A percentile compares a stretch with the other conserved stretches of the same genome.
Evolutionary conservation across 2,797 vertebrate genomes (phyloP).

Genomic region (Ctenopoma kingsleyae): DNA sequence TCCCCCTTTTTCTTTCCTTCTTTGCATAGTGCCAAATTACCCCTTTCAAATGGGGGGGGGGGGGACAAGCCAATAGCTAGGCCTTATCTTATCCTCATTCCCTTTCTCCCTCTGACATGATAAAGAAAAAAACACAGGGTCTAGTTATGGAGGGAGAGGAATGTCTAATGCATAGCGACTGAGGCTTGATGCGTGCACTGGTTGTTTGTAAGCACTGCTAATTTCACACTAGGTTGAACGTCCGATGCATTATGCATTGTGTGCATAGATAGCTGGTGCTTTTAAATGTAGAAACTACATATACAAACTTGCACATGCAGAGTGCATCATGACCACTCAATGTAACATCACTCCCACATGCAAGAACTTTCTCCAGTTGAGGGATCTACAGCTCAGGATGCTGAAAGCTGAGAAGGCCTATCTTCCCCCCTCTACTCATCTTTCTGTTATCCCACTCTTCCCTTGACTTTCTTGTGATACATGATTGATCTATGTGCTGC

Average conservation of each 20-base stretch:
- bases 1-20: conserved; percentile 37
- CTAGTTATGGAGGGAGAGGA: conserved; percentile 33
- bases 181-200: conserved; percentile 45
- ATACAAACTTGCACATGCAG: conserved; percentile 31
- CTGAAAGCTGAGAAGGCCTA: conserved; percentile 45
- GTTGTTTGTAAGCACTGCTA: conserved; percentile 74
- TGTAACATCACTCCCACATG: conserved; percentile 47
- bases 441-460: conserved; percentile 69
- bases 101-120: conserved; percentile 51
- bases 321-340: conserved; percentile 47
- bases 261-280: conserved; percentile 50
- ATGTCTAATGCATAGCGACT: conserved; percentile 38
- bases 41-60: conserved; percentile 74
- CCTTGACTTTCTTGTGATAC: conserved; percentile 72
- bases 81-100: conserved; percentile 68
- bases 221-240: conserved; percentile 64
- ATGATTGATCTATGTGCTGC: conserved; percentile 79
- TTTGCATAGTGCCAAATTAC: conserved; percentile 64
- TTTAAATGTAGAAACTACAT: conserved; percentile 49
- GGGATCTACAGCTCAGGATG: conserved; percentile 47
- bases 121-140: conserved; percentile 35
- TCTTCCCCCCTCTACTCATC: conserved; percentile 25
- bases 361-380: conserved; percentile 43
- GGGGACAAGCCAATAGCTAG: conserved; percentile 64
- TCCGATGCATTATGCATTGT: conserved; percentile 76